Base-by-base conservation (phyloP, 2,113 vertebrate species). In the Guaruba guarouba region DNA sequence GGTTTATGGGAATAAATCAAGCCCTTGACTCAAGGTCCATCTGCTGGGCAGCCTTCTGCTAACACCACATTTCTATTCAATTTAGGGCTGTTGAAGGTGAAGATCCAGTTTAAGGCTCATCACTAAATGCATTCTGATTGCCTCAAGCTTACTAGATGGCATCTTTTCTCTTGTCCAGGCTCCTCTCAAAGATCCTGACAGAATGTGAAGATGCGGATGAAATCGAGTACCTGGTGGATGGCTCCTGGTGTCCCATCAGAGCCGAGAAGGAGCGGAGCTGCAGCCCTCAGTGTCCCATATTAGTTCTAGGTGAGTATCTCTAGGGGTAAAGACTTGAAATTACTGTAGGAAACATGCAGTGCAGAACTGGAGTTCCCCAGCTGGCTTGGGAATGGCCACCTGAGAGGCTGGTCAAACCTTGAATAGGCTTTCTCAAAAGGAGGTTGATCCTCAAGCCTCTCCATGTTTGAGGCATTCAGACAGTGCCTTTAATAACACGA, bases 201-300 rank as follows among this genome's bases (percentile, higher is more conserved):
- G 98, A 99, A 97, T 99, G 99, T 1, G 98, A 99, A 94, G 99
- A 99, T 5, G 98, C 99, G 0, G 99, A 99, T 43, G 99, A 99
- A 96, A 99, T 99, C 0, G 99, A 99, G 88, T 99, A 99, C 97
- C 95, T 99, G 95, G 99, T 98, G 17, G 99, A 99, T 6, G 99
- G 99, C 33, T 99, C 99, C 23, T 99, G 99, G 99, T 98, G 98
- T 95, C 99, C 99, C 11, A 99, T 99, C 97, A 98, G 98, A 35
- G 99, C 99, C 0, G 99, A 99, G 19, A 99, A 99, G 91, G 99
- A 99, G 79, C 90, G 98, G 59, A 99, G 99, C 97, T 98, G 98
- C 98, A 99, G 99, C 82, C 99, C 99, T 0, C 99, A 99, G 80
- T 99, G 99, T 57, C 98, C 99, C 2, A 98, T 99, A 88, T 97